Evolutionary conservation across 2,113 vertebrate genomes (phyloP), one percentile per base, ranked within the genome.

Genomic region (Laterallus jamaicensis): DNA sequence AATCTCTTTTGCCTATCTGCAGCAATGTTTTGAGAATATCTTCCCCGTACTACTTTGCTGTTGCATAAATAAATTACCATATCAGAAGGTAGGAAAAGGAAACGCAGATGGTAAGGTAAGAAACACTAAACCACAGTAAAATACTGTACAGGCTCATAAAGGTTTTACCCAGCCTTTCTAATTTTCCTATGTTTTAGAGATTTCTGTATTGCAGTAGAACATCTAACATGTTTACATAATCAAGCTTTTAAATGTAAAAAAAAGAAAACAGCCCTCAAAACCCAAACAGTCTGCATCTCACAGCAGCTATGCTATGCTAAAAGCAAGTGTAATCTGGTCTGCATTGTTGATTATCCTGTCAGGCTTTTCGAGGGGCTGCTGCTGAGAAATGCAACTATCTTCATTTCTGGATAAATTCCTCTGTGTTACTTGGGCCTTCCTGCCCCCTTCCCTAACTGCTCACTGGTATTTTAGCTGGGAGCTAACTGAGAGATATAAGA

Each of bases 261-360:
- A 28, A 32, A 37, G 11, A 39, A 39, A 10, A 39, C 35, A 29
- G 17, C 9, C 44, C 44, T 47, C 17, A 47, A 47, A 47, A 18
- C 44, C 44, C 44, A 47, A 47, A 26, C 8, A 40, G 10, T 11
- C 6, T 0, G 0, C 29, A 24, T 58, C 9, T 59, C 18, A 47
- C 40, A 47, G n/a, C 12, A 63, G 5, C 15, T 69, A 8, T 6
- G 8, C 14, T 42, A 10, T 29, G 10, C 3, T 59, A 15, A 10
- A 13, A 32, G 22, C 10, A 89, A 44, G 9, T 15, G 13, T 8
- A 37, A 42, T 6, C 12, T 29, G 9, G 19, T 39, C 32, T 74
- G 9, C 20, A 58, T 11, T 14, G 24, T 7, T 69, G n/a, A 35
- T 39, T 26, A n/a, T 62, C 11, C 15, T 63, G 9, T 5, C 9